These are phyloP conservation scores for Paramormyrops kingsleyae DNA, from an alignment of 2,113 vertebrate species.

Conservation along the genomic window DNA sequence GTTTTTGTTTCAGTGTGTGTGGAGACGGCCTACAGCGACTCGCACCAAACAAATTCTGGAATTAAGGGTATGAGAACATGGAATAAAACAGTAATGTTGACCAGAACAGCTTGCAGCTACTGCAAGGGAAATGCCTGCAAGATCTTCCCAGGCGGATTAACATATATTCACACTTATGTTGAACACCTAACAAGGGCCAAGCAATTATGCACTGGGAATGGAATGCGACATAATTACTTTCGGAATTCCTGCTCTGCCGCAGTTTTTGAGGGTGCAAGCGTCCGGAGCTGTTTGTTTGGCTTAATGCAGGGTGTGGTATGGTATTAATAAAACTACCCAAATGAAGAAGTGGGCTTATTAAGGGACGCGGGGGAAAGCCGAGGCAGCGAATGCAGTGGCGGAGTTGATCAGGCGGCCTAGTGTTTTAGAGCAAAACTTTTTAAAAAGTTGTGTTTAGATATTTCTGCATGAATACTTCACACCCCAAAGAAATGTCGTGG, in stretches of 20 bases:
- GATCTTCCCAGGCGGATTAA: not conserved
- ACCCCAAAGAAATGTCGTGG: not conserved
- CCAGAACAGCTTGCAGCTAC: not conserved
- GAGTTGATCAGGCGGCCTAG: not conserved
- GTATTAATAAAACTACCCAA: not conserved
- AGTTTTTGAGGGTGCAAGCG: not conserved
- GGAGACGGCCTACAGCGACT: not conserved
- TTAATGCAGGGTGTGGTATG: conserved; percentile 6
- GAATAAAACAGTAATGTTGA: conserved; percentile 17
- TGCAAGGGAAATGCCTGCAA: not conserved
- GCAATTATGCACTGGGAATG: not conserved
- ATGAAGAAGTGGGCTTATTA: conserved; percentile 12
- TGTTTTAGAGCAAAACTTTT: not conserved
- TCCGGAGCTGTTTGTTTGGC: conserved; percentile 18
- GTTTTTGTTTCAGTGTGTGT: not conserved
- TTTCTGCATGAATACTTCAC: conserved; percentile 11
- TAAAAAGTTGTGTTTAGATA: conserved; percentile 19
- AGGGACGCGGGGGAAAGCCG: not conserved
- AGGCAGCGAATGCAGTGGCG: not conserved
- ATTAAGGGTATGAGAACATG: conserved; percentile 23
- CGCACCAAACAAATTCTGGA: not conserved
- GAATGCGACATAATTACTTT: not conserved
- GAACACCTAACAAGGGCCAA: conserved; percentile 15
- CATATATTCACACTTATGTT: conserved; percentile 13
- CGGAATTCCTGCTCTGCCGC: not conserved